Conservation (phyloP, 2,888 invertebrate species). For the Eugnorisma glareosa region DNA sequence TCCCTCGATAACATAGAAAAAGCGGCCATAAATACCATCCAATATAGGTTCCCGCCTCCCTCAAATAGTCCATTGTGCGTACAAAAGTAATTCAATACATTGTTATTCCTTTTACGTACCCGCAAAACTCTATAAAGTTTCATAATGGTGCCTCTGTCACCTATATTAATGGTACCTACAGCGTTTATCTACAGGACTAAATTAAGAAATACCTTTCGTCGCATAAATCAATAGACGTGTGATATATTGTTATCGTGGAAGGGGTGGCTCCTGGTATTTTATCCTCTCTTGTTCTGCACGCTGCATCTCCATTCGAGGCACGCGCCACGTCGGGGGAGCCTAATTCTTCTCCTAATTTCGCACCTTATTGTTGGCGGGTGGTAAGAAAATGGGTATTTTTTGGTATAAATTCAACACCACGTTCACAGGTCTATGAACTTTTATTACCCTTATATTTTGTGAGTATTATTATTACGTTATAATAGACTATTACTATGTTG, state of each 20-base stretch:
- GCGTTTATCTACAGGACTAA: slow-evolving; percentile 71
- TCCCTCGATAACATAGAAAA: slow-evolving; percentile 65
- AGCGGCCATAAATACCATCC: slow-evolving; percentile 63
- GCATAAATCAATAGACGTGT: slow-evolving; percentile 79
- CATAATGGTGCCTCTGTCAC: slow-evolving; percentile 70
- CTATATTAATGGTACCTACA: slow-evolving; percentile 67
- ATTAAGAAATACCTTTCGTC: slow-evolving; percentile 78
- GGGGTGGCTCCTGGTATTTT: slow-evolving; percentile 70
- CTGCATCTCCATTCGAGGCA: slow-evolving; percentile 84
- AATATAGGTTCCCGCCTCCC: slow-evolving; percentile 58
- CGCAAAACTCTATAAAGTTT: slow-evolving; percentile 71
- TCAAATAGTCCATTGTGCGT: slow-evolving; percentile 65
- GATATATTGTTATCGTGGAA: slow-evolving; percentile 72
- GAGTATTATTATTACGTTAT: slow-evolving; percentile 50
- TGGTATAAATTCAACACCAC: slow-evolving; percentile 78
- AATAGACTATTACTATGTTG: slow-evolving; percentile 44
- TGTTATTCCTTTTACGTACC: slow-evolving; percentile 71
- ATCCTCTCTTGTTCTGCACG: slow-evolving; percentile 67
- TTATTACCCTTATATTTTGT: slow-evolving; percentile 63
- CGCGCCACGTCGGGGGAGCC: slow-evolving; percentile 84
- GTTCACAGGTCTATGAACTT: slow-evolving; percentile 72
- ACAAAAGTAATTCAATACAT: slow-evolving; percentile 68
- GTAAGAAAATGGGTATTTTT: slow-evolving; percentile 85
- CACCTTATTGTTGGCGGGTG: slow-evolving; percentile 87
- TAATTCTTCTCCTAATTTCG: slow-evolving; percentile 90